Percentiles rank a stretch among this genome's conserved stretches.
These are phyloP conservation scores for Tethea ocularis DNA, from an alignment of 2,888 invertebrate species.

Conservation along the genomic window DNA sequence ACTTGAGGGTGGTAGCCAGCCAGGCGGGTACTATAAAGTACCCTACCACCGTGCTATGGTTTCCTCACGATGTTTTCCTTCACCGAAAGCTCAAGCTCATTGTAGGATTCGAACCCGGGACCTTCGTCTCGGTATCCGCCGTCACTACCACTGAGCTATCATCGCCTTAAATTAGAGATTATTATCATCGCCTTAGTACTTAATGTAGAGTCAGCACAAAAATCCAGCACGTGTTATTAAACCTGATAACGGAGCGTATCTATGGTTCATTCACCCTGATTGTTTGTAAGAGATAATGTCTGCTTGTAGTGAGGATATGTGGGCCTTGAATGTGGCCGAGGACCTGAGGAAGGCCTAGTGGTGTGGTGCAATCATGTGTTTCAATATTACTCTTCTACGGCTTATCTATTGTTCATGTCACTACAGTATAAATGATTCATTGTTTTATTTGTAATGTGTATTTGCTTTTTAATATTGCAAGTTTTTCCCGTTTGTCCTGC, in stretches of 20 bases:
- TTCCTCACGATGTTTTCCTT: too few relatives aligned
- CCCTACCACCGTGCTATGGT: too few relatives aligned
- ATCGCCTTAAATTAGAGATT: too few relatives aligned
- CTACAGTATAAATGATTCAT: slow-evolving; percentile 5
- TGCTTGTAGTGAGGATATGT: slow-evolving; percentile 42
- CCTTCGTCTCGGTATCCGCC: too few relatives aligned
- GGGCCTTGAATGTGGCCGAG: slow-evolving; percentile 56
- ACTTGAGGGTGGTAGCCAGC: too few relatives aligned
- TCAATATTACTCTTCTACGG: slow-evolving; percentile 2
- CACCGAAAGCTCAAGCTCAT: too few relatives aligned
- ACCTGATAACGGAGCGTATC: slow-evolving; percentile 62
- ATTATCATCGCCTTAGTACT: too few relatives aligned
- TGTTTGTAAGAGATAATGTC: slow-evolving; percentile 50
- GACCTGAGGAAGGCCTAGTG: slow-evolving; percentile 11
- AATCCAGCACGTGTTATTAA: slow-evolving; percentile 56
- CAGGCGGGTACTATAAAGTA: too few relatives aligned
- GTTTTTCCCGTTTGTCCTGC: too few relatives aligned
- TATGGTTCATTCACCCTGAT: slow-evolving; percentile 60
- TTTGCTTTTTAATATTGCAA: background rate
- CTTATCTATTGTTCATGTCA: background rate
- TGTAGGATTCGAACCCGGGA: too few relatives aligned
- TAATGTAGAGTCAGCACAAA: slow-evolving; percentile 16
- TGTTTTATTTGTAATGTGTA: background rate
- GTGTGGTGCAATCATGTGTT: slow-evolving; percentile 15
- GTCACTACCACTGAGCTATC: too few relatives aligned